Base-by-base conservation (phyloP, 2,113 vertebrate genomes). In the Phycodurus eques region DNA sequence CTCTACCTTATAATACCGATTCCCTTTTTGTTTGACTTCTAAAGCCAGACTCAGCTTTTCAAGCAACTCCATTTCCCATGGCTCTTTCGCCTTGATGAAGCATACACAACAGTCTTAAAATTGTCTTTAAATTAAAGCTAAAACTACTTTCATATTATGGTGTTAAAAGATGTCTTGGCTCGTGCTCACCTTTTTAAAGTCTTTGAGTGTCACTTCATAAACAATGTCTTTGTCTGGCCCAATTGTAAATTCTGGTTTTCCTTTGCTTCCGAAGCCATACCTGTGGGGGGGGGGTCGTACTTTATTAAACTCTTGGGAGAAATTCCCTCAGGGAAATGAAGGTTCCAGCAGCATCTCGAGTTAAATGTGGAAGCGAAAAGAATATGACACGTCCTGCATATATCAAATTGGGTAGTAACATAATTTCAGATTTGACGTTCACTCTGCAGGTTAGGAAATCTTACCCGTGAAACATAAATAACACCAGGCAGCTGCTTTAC, bases 61-160 rank as follows among this genome's bases (percentile, higher is more conserved):
- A 51, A 92, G 95, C 85, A 96, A 93, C 81, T 95, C 94, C 96
- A 99, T 98, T 92, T 99, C 96, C 97, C 97, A 99, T 14, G 93
- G 94, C 90, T 99, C 96, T 91, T 97, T 98, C 86, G 95, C 95
- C 97, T 99, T 86, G 11, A 70, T 44, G 35, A 64, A 70, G 76
- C 17, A 83, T 1, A 67, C 35, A 13, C 19, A 54, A 20, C 14
- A 43, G 2, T 22, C 20, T 67, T 31, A 74, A n/a, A 73, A 62
- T 8, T 46, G 13, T 51, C 57, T 53, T 65, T 13, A 20, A 47
- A n/a, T 73, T 67, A 39, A 67, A 13, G 11, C 9, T 27, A 2
- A 20, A 12, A 59, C 10, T 59, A 31, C 11, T 42, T 62, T 20
- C 60, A 20, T 42, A 39, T 43, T n/a, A 10, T 11, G 9, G 11